Evolutionary conservation across 2,797 vertebrate species (phyloP).

Genomic region (Cheirogaleus major): DNA sequence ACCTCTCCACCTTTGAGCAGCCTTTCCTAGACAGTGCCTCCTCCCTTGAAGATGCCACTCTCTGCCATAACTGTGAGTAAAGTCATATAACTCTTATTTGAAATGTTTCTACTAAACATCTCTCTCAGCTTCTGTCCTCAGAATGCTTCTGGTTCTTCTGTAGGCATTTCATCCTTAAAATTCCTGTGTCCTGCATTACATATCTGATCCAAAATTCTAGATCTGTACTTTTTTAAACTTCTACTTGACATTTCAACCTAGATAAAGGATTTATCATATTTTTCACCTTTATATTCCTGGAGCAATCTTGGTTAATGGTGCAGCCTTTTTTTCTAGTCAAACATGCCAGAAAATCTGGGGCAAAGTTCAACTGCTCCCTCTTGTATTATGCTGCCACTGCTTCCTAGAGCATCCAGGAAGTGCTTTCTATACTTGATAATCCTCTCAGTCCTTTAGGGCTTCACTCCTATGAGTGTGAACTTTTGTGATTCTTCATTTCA

Average conservation of each 20-base stretch:
- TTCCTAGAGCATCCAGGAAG: slow-evolving; percentile 36
- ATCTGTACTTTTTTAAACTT: not conserved
- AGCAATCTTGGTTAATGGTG: slow-evolving; percentile 45
- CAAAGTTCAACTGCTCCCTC: not conserved
- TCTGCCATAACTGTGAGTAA: not conserved
- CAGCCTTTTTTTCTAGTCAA: not conserved
- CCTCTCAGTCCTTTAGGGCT: slow-evolving; percentile 41
- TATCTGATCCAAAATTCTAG: not conserved
- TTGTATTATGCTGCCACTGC: slow-evolving; percentile 32
- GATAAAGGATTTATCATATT: not conserved
- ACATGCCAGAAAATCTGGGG: slow-evolving; percentile 27
- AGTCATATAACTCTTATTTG: not conserved
- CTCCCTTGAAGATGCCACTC: not conserved
- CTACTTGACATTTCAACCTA: not conserved
- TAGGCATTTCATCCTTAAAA: not conserved
- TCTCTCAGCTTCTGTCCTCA: not conserved
- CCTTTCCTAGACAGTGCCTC: not conserved
- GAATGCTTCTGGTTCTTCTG: not conserved
- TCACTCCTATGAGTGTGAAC: not conserved
- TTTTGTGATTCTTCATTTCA: slow-evolving; percentile 29
- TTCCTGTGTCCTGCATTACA: not conserved
- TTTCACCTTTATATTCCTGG: not conserved
- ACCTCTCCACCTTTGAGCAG: not conserved
- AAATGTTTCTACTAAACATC: not conserved
- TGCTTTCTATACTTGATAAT: slow-evolving; percentile 55